A percentile compares a stretch with the other conserved stretches of the same genome.
Evolutionary conservation across 2,113 vertebrate genomes (phyloP).

Genomic region (Onychorhynchus coronatus): DNA sequence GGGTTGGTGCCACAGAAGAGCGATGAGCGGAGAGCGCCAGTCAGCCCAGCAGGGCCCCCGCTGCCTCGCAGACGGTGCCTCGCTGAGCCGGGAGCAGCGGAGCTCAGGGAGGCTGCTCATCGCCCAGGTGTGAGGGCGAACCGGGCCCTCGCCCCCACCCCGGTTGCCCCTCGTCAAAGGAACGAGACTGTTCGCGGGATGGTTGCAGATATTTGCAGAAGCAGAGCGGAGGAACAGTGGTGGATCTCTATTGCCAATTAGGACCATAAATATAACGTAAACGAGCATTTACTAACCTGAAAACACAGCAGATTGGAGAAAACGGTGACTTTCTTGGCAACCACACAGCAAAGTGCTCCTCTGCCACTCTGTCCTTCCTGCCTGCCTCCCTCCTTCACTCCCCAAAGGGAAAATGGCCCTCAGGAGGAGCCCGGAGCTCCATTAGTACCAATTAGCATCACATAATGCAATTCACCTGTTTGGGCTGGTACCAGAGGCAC

Average conservation of each 20-base stretch:
- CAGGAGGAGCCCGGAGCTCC: not conserved
- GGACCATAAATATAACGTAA: not conserved
- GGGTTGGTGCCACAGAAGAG: not conserved
- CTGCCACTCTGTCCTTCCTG: not conserved
- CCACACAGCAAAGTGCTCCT: too few relatives aligned
- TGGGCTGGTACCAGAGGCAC: not conserved
- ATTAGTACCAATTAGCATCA: not conserved
- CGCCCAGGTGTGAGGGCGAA: rapidly evolving
- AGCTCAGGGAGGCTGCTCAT: not conserved
- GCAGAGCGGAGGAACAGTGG: rapidly evolving
- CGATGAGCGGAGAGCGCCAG: rapidly evolving
- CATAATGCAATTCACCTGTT: not conserved
- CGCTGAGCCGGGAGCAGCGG: not conserved
- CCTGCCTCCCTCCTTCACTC: not conserved
- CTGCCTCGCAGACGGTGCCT: not conserved
- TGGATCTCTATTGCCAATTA: not conserved
- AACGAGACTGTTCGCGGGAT: not conserved
- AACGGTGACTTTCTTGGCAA: not conserved
- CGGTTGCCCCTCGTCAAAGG: not conserved
- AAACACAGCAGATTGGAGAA: not conserved
- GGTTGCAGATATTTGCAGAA: rapidly evolving
- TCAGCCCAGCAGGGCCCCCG: not conserved
- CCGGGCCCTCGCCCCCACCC: not conserved
- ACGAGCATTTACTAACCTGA: not conserved
- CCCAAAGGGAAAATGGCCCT: not conserved